Evolutionary conservation across 2,888 invertebrate genomes (phyloP).

Genomic region (Thysanoteuthis rhombus): DNA sequence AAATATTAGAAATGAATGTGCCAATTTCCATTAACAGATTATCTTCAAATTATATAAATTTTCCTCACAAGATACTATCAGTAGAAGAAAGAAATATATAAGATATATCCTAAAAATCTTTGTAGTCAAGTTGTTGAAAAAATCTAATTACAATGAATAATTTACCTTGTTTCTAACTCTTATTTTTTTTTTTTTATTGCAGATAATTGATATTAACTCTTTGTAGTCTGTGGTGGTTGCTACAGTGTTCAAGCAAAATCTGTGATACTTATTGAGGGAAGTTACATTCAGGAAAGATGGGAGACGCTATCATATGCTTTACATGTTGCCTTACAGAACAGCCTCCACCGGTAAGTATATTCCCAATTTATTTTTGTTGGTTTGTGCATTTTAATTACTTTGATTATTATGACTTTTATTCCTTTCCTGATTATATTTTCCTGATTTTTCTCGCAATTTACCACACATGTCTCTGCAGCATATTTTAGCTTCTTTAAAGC

Average conservation of each 20-base stretch:
- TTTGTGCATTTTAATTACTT: not conserved
- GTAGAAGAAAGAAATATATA: too few relatives aligned
- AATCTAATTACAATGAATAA: too few relatives aligned
- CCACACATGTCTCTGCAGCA: too few relatives aligned
- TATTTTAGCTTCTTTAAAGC: too few relatives aligned
- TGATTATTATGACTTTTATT: too few relatives aligned
- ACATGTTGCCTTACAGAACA: conserved; percentile 61
- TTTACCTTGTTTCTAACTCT: not conserved
- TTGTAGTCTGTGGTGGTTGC: not conserved
- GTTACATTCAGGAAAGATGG: conserved; percentile 46
- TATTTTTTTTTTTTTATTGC: not conserved
- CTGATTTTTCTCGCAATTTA: too few relatives aligned
- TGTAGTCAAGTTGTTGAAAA: too few relatives aligned
- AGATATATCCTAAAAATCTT: too few relatives aligned
- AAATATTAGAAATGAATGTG: not conserved
- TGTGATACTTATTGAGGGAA: not conserved
- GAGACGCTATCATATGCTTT: conserved; percentile 57
- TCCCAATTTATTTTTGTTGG: not conserved
- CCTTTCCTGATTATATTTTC: too few relatives aligned
- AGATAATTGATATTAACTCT: not conserved
- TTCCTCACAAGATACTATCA: too few relatives aligned
- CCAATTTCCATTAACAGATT: too few relatives aligned
- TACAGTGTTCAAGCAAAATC: not conserved
- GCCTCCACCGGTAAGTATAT: conserved; percentile 42
- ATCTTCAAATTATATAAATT: too few relatives aligned